Evolutionary conservation across 2,113 vertebrate species (phyloP).

Genomic region (Bujurquina vittata): DNA sequence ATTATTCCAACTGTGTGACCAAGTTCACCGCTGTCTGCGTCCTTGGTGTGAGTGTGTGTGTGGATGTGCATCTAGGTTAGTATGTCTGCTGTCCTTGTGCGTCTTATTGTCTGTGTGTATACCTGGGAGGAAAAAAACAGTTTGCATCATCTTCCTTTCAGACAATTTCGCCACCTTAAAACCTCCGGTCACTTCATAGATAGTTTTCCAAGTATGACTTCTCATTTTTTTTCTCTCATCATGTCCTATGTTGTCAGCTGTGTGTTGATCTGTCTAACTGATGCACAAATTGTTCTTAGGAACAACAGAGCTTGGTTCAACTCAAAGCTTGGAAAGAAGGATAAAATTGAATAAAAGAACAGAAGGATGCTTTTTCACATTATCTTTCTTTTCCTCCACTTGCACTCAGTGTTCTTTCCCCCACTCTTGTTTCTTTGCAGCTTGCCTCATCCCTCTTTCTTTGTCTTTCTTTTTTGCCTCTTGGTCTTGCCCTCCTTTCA

Average conservation of each 20-base stretch:
- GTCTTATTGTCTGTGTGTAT: not conserved
- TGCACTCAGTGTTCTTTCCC: not conserved
- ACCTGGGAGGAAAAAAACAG: not conserved
- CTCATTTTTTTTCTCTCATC: slow-evolving; percentile 10
- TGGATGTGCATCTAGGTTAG: not conserved
- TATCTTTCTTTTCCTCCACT: not conserved
- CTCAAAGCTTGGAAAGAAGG: slow-evolving; percentile 1
- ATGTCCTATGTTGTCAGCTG: slow-evolving; percentile 14
- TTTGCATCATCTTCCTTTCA: slow-evolving; percentile 3
- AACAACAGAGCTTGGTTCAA: slow-evolving; percentile 62
- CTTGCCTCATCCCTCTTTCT: not conserved
- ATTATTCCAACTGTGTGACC: slow-evolving; percentile 48
- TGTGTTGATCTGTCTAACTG: slow-evolving; percentile 39
- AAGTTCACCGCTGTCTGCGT: slow-evolving; percentile 9
- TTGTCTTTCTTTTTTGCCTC: not conserved
- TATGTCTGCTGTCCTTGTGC: not conserved
- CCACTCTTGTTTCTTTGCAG: not conserved
- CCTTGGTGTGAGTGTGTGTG: not conserved
- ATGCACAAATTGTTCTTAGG: slow-evolving; percentile 6
- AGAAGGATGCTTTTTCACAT: not conserved
- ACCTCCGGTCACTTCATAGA: not conserved
- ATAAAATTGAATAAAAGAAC: not conserved
- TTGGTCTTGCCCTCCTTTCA: not conserved
- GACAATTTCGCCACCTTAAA: not conserved
- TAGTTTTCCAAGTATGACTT: not conserved